Percentiles rank a stretch among this genome's conserved stretches.
phyloP scores from a whole-genome alignment of 92 coral and sea anemone genomes.

The Palythoa grandiflora region DNA sequence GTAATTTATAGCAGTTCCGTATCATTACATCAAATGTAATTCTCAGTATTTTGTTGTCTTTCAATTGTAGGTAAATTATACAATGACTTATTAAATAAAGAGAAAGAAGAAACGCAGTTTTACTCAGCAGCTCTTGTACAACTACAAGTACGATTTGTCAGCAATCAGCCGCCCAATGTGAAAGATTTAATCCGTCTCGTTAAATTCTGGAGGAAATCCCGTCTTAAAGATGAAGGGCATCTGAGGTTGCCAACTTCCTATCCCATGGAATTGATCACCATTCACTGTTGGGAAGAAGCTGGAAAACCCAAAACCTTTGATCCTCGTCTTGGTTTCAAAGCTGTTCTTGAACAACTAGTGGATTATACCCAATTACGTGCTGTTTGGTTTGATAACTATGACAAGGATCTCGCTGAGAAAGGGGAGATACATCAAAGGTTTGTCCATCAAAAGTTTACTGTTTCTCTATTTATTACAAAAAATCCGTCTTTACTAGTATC shows the following conservation, averaged over 20 bases:
- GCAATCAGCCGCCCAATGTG: conserved; percentile 58
- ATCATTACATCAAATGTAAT: no score
- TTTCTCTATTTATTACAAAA: no score
- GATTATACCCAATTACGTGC: background rate
- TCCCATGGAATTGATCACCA: conserved; percentile 61
- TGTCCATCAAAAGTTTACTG: background rate
- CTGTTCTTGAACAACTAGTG: conserved; percentile 29
- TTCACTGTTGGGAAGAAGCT: conserved; percentile 63
- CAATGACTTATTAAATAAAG: background rate
- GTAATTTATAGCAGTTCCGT: no score
- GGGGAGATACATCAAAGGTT: background rate
- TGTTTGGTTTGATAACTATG: conserved; percentile 10
- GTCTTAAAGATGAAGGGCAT: background rate
- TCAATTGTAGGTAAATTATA: background rate
- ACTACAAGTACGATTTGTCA: conserved; percentile 55
- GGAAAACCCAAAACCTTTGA: conserved; percentile 43
- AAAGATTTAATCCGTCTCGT: conserved; percentile 74
- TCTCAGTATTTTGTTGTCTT: background rate
- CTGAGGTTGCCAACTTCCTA: conserved; percentile 63
- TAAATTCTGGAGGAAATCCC: conserved; percentile 54
- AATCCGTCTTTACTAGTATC: no score
- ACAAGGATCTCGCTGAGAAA: background rate
- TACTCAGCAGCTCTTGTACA: conserved; percentile 62
- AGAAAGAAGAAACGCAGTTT: background rate
- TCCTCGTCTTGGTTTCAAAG: conserved; percentile 45